Base-by-base conservation (phyloP, 1,140 invertebrate genomes). In the Hyles vespertilio region DNA sequence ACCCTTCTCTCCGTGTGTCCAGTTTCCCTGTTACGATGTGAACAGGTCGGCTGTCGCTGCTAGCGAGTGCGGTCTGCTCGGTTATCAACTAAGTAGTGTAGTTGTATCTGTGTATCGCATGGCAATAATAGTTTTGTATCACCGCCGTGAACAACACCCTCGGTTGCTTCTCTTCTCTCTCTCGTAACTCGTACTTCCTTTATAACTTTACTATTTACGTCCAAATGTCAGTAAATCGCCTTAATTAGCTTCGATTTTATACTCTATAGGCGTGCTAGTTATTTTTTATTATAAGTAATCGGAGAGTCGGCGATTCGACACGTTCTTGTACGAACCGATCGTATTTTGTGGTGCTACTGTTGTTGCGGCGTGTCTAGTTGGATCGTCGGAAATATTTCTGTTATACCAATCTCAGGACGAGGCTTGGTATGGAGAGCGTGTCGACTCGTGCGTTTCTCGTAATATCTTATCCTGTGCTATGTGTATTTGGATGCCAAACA, bases 71-170 rank as follows among this genome's bases (percentile, higher is more conserved):
- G 22, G 47, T 59, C 57, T 9, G 7, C 44, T 49, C 52, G 58
- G 54, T 54, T 36, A 56, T 58, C 62, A 49, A 36, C 58, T 74
- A 72, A 70, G 65, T 70, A 64, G 49, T 54, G 58, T 73, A 71
- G 65, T 61, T 32, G 43, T 52, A 67, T 73, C 62, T 55, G 68
- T 74, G 69, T 77, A 74, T 77, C 76, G 73, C 70, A 72, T 67
- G 72, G 76, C 76, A 77, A 75, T 77, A 75, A 74, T 57, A 40
- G 45, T 66, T 64, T 65, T 51, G 12, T 52, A 51, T 52, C 36
- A 51, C 36, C 34, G 12, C 40, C 36, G 40, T 53, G 22, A 22
- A 48, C 46, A 48, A 40, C 36, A 8, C 36, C 36, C 36, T 40
- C 1, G 5, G 1, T 40, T 40, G 36, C 36, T 40, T 40, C 36